Evolutionary conservation across 2,113 vertebrate genomes (phyloP), one percentile per base, ranked within the genome.

Genomic region (Empidonax alnorum): DNA sequence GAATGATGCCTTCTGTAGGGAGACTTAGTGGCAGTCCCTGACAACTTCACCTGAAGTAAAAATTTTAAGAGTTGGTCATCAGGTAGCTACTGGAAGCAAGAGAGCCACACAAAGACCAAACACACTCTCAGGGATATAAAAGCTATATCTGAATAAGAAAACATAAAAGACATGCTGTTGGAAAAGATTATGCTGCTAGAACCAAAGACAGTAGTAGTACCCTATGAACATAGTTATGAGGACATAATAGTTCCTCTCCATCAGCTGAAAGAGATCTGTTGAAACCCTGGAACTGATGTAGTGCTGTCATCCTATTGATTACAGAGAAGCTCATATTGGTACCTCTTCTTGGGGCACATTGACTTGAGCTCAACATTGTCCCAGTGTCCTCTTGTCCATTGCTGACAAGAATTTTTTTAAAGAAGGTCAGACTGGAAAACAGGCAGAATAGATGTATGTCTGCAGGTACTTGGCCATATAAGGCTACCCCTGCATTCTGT

Each of bases 1-100:
- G 20, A 4, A 49, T 0, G 2, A 19, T 50, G 35, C 19, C 6
- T 52, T 42, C 28, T n/a, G 4, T 4, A 44, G 14, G 7, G 19
- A 76, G 19, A 22, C 47, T 86, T 61, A 55, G 10, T 19, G 41
- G 31, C 12, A 65, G 10, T 44, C 35, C 22, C 50, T 10, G 24
- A 33, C 15, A 61, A 21, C 24, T 62, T 74, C 3, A 2, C 13
- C 31, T 68, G 49, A 87, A 52, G 39, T n/a, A 81, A 0, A 3
- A 49, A 6, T 53, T 83, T 5, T 3, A 53, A 44, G 9, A 71
- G 31, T 23, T 80, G 25, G 25, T 55, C 39, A 53, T 80, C 55
- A 71, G 12, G 7, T n/a, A 89, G 4, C 7, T 52, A n/a, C 17
- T 77, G 72, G 18, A 52, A 72, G 39, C 37, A 66, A 73, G 8